Evolutionary conservation across 2,888 invertebrate genomes (phyloP), one percentile per base, ranked within the genome.

Genomic region (Clostera curtula): DNA sequence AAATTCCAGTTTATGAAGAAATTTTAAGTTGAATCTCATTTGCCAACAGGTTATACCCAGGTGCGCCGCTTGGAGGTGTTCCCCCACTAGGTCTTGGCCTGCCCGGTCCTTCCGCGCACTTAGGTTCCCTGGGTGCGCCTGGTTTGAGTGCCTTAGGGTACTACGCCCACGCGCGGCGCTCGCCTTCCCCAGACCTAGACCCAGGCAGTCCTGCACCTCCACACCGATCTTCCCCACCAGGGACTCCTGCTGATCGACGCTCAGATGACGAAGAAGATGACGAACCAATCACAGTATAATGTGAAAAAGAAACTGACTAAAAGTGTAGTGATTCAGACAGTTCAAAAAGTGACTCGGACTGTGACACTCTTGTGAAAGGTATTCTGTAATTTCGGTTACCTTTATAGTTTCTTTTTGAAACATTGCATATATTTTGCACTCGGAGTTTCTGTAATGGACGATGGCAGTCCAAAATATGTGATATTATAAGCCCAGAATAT

Each of bases 111-210:
- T 89, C 89, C 29, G 88, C 90, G 15, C 89, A 89, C 49, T 71
- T 90, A 8, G 87, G 88, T 12, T 85, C 87, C 5, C 70, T 90
- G 8, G 89, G 91, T 6, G 91, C 88, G 31, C 91, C 92, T 40
- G 91, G 87, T 55, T 87, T 90, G 11, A 69, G 85, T 23, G 72
- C 87, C 42, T 57, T 85, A 45, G 69, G 80, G 52, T 68, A 86
- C 75, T 73, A 85, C 62, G 67, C 85, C 61, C 63, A 86, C 67
- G 60, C 80, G 42, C 69, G 79, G 17, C 74, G 86, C 55, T 54
- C 84, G 10, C 85, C 73, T 33, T 85, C 73, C 19, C 86, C 75
- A 9, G 88, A 87, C 71, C 85, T 65, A 13, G 87, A 88, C 69
- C 88, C 88, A 1, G 87, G 88, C 25, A 87, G 87, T 43, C 84